Percentiles rank a stretch among this genome's conserved stretches.
These are phyloP conservation scores for Crenichthys baileyi DNA, from an alignment of 2,797 vertebrate species.

Conservation along the genomic window DNA sequence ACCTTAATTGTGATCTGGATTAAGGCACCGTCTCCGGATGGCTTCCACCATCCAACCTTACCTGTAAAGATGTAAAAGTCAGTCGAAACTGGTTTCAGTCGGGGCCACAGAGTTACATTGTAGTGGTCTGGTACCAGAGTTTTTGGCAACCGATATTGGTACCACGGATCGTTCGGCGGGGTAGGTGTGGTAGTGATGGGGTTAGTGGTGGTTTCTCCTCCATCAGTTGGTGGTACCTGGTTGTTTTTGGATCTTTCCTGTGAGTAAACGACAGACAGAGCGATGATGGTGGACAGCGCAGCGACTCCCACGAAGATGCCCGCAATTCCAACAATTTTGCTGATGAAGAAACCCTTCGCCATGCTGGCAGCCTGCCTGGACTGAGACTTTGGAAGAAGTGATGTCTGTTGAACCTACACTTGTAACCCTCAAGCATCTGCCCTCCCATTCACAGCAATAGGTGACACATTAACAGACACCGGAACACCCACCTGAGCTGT, in stretches of 20 bases:
- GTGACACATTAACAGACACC: conserved; percentile 68
- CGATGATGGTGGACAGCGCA: conserved; percentile 84
- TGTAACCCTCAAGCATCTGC: conserved; percentile 18
- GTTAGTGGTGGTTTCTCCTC: conserved; percentile 16
- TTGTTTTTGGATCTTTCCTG: conserved; percentile 82
- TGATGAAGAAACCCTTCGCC: conserved; percentile 89
- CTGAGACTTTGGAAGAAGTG: not conserved
- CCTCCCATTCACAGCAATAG: conserved; percentile 42
- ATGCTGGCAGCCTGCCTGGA: conserved; percentile 67
- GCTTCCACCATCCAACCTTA: conserved; percentile 8
- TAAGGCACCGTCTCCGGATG: not conserved
- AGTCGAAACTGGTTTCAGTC: conserved; percentile 36
- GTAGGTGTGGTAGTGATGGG: conserved; percentile 52
- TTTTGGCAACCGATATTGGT: conserved; percentile 84
- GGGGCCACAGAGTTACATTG: conserved; percentile 82
- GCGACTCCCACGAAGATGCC: conserved; percentile 73
- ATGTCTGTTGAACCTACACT: conserved; percentile 39
- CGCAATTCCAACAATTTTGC: conserved; percentile 78
- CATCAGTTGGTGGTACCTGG: conserved; percentile 32
- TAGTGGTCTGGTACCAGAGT: conserved; percentile 81
- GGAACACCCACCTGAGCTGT: conserved; percentile 14
- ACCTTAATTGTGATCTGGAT: not conserved
- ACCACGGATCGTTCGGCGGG: conserved; percentile 79
- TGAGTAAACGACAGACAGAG: conserved; percentile 86
- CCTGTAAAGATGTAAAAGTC: conserved; percentile 86